Evolutionary conservation across 1,140 invertebrate species (phyloP), one percentile per base, ranked within the genome.

Genomic region (Littorina saxatilis): DNA sequence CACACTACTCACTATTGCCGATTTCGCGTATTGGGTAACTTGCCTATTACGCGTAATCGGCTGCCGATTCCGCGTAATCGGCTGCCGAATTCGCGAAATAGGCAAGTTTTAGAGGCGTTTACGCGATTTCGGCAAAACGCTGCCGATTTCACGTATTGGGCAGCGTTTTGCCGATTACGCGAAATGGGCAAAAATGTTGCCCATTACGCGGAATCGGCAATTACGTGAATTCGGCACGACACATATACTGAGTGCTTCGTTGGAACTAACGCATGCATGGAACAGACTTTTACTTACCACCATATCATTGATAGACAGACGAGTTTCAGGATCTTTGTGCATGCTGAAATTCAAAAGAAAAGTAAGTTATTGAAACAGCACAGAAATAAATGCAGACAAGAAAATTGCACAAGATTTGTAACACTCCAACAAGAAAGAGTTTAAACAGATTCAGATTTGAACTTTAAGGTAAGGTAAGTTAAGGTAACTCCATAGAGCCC

Each of bases 261-360:
- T n/a, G n/a, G n/a, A n/a, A n/a, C n/a, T n/a, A n/a, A n/a, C n/a
- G n/a, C n/a, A n/a, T n/a, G 32, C 20, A 37, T 58, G 20, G 68
- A 68, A 37, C 1, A 40, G 4, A 77, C 27, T 11, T 77, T 52
- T 15, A 68, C 86, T 84, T 78, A 85, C 87, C 68, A 82, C 61
- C 29, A 88, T 72, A 23, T 83, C 75, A 77, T 72, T 77, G 32
- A 84, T 74, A 23, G 84, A 80, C 50, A 85, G 75, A 72, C 87
- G 72, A 9, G 79, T 40, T 20, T 77, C 75, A 35, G 87, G 85
- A 50, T 79, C 63, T 50, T 83, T 86, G 37, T 83, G 81, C 82
- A 88, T 88, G 75, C 87, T 88, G 80, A 15, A 17, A 50, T 13
- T 1, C 40, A 76, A 74, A 37, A 73, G 27, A 29, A 80, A 70